Percentiles rank a stretch among this genome's conserved stretches.
Conservation (phyloP, 1,140 invertebrate genomes). For the Pachypsylla venusta region DNA sequence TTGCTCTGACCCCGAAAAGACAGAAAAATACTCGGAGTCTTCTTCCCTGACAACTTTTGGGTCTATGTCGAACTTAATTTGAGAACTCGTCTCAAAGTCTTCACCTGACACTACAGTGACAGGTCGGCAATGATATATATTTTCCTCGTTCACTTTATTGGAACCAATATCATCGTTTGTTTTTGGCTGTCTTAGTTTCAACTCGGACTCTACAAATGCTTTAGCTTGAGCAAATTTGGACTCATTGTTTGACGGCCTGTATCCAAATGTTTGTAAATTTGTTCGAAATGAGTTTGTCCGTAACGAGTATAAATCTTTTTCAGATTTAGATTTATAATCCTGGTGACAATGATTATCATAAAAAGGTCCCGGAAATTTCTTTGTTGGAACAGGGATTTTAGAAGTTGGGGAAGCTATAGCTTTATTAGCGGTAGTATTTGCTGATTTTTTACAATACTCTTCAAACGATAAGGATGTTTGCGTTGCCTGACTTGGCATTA, state of each 20-base stretch:
- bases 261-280: slow-evolving; percentile 4
- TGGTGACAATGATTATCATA: background rate
- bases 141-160: no score
- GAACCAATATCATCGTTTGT: no score
- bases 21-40: no score
- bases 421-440: background rate
- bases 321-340: background rate
- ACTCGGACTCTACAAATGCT: no score
- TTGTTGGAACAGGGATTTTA: background rate
- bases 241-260: no score
- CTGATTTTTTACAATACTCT: background rate
- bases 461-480: background rate
- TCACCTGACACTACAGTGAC: no score
- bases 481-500: background rate
- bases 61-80: no score
- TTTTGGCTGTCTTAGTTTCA: no score
- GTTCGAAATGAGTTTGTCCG: background rate
- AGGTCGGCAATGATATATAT: no score
- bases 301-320: background rate
- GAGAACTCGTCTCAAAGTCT: no score
- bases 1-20: no score
- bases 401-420: background rate
- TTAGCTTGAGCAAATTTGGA: background rate
- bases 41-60: no score
- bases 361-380: background rate